Evolutionary conservation across 1,140 invertebrate species (phyloP).

Genomic region (Ceratina calcarata): DNA sequence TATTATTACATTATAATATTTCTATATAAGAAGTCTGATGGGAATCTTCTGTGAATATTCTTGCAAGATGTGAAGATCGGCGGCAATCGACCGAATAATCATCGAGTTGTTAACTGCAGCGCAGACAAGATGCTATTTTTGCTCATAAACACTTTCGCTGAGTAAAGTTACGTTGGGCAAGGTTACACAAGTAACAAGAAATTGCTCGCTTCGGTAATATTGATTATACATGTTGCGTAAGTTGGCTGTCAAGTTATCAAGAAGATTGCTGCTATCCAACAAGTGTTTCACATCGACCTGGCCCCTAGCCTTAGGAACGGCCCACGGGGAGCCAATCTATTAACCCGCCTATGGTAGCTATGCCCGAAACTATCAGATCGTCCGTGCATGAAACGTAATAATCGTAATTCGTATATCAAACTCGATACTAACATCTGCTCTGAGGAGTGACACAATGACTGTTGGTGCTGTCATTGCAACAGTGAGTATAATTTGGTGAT

Average conservation of each 20-base stretch:
- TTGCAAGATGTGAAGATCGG: too few species aligned
- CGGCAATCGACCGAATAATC: too few species aligned
- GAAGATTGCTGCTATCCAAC: slow-evolving; percentile 36
- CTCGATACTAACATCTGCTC: slow-evolving; percentile 22
- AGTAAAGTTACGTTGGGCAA: background rate
- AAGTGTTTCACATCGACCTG: slow-evolving; percentile 41
- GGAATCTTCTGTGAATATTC: too few species aligned
- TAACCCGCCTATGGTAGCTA: background rate
- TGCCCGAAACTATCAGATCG: background rate
- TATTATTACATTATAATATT: too few species aligned
- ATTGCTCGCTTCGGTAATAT: background rate
- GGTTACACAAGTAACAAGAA: background rate
- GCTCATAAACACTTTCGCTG: too few species aligned
- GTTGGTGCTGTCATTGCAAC: background rate
- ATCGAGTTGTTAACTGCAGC: too few species aligned
- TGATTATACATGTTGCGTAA: slow-evolving; percentile 9
- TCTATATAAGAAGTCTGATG: too few species aligned
- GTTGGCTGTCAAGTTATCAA: slow-evolving; percentile 20
- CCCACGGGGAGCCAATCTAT: slow-evolving; percentile 16
- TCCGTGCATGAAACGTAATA: slow-evolving; percentile 23
- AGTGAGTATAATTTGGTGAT: too few species aligned
- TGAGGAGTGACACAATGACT: slow-evolving; percentile 3
- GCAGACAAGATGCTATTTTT: too few species aligned
- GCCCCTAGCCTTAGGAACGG: slow-evolving; percentile 18
- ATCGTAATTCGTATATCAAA: slow-evolving; percentile 28